Evolutionary conservation across 2,113 vertebrate genomes (phyloP), one percentile per base, ranked within the genome.

Genomic region (Panthera leo): DNA sequence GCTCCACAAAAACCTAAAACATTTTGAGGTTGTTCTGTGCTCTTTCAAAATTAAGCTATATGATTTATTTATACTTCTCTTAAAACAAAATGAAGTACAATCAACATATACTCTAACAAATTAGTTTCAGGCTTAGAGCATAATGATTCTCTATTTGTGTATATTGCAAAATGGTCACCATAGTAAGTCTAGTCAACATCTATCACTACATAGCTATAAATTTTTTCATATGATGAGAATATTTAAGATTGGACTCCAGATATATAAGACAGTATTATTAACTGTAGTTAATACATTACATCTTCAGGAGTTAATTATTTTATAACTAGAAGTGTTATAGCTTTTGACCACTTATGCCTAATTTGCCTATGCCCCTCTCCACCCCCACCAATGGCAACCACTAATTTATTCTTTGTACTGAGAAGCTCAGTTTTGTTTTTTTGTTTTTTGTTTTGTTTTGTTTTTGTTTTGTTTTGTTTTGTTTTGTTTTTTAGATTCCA

Each of bases 31-130:
- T 85, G 8, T 55, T 6, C 4, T n/a, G 0, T 18, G 31, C 7
- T 31, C 8, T 95, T 85, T 65, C 71, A 75, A 84, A 39, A 85
- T 83, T 89, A 48, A 79, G 45, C 86, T 51, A 58, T 71, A 58
- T 78, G 36, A n/a, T 23, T 58, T 75, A 48, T 23, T 45, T 29
- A 9, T 63, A 42, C 42, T 87, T 42, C 15, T 67, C 31, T 23
- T 58, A 10, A 67, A 53, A 79, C 45, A 45, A 39, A 29, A 1
- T 79, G 36, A 25, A 79, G 16, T 67, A 53, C 15, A 67, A 67
- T 31, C 34, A 27, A 53, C 61, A 36, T 89, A 65, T n/a, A 53
- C 18, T 53, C 9, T 53, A 53, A 79, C 48, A 21, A 11, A 53
- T 39, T 80, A 21, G 16, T 39, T 91, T 80, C 18, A 51, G 21